phyloP scores from a whole-genome alignment of 2,797 vertebrate genomes.

The Garrulus glandarius region DNA sequence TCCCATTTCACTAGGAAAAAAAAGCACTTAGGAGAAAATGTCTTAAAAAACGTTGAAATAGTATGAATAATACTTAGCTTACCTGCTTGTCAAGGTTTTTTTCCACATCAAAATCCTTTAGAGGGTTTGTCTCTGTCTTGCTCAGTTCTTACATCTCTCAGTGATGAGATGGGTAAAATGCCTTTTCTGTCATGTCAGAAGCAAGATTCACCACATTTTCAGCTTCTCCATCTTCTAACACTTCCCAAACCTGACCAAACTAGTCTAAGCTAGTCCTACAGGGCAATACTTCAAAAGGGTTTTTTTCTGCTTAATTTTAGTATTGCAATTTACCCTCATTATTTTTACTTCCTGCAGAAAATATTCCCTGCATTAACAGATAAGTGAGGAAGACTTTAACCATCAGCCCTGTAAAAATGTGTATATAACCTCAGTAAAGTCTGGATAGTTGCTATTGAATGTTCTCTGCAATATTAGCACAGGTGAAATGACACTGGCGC shows the following conservation, averaged over 20 bases:
- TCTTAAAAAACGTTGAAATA: neutral
- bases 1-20: neutral
- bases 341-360: conserved; percentile 15
- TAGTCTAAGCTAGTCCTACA: conserved; percentile 11
- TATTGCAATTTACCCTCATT: conserved; percentile 2
- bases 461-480: neutral
- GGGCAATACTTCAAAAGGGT: conserved; percentile 20
- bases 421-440: neutral
- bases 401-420: neutral
- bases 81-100: neutral
- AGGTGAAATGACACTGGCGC: neutral
- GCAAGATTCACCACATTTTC: neutral
- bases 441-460: neutral
- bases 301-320: conserved; percentile 12
- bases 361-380: neutral
- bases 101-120: neutral
- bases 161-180: neutral
- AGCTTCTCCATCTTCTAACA: neutral
- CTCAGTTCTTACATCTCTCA: neutral
- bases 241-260: conserved; percentile 17
- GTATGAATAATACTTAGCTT: neutral
- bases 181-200: neutral
- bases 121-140: neutral
- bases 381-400: neutral
- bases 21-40: neutral